A percentile compares a stretch with the other conserved stretches of the same genome.
phyloP scores from a whole-genome alignment of 2,797 vertebrate species.

The Spheniscus humboldti region DNA sequence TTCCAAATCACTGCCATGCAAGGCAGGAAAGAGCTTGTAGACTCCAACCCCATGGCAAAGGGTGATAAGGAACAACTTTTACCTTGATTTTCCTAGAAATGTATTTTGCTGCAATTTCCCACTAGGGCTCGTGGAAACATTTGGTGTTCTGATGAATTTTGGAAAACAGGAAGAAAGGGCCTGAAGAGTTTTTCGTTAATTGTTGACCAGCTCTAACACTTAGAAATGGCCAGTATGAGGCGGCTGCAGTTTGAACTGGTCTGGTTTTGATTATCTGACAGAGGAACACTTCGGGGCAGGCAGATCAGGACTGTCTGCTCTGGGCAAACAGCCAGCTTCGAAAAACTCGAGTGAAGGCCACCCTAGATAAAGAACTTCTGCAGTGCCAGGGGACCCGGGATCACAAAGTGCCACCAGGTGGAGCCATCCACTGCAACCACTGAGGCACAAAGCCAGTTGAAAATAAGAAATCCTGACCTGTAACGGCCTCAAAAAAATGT shows the following conservation, averaged over 20 bases:
- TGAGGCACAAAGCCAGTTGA: not conserved
- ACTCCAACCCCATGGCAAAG: not conserved
- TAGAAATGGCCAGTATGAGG: not conserved
- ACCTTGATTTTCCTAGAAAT: not conserved
- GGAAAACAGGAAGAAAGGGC: not conserved
- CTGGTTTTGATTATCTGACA: not conserved
- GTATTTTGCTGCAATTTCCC: not conserved
- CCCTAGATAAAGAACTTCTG: not conserved
- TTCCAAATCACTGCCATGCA: not conserved
- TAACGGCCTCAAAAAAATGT: not conserved
- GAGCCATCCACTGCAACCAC: constrained; percentile 7
- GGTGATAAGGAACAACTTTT: not conserved
- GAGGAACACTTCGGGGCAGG: not conserved
- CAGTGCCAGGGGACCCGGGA: not conserved
- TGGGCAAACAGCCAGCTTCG: not conserved
- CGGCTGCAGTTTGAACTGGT: not conserved
- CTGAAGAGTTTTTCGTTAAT: not conserved
- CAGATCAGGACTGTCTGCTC: not conserved
- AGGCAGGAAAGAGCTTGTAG: not conserved
- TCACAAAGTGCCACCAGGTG: constrained; percentile 20
- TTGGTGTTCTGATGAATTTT: not conserved
- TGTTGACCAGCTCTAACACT: not conserved
- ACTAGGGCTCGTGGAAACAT: not conserved
- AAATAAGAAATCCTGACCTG: not conserved
- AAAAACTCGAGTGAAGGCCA: not conserved